These are phyloP conservation scores for Euclidia mi DNA, from an alignment of 2,888 invertebrate species.

Conservation along the genomic window DNA sequence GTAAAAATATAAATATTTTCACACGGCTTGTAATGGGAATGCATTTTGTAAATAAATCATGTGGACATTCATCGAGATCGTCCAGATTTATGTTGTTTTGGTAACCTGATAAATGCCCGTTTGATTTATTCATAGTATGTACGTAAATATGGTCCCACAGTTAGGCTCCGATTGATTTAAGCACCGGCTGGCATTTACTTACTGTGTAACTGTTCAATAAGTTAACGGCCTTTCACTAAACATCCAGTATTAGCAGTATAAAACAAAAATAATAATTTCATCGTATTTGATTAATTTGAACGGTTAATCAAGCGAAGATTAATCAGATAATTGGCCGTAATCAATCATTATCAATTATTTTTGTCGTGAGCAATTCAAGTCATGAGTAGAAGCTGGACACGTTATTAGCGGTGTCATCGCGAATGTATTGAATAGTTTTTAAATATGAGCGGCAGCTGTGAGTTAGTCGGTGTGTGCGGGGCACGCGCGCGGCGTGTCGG, in stretches of 20 bases:
- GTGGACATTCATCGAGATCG: conserved; percentile 37
- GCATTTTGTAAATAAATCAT: conserved; percentile 42
- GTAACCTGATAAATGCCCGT: conserved; percentile 32
- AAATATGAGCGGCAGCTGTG: conserved; percentile 60
- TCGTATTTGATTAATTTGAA: no score
- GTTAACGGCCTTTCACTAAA: conserved; percentile 29
- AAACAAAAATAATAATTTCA: background rate
- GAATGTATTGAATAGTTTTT: conserved; percentile 52
- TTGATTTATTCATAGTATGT: conserved; percentile 41
- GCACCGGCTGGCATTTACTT: conserved; percentile 35
- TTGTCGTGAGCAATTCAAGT: no score
- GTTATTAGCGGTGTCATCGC: conserved; percentile 8
- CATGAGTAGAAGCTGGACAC: background rate
- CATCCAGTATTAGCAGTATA: background rate
- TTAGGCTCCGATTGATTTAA: conserved; percentile 28
- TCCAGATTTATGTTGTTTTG: conserved; percentile 43
- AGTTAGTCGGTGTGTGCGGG: conserved; percentile 26
- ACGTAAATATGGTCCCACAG: conserved; percentile 36
- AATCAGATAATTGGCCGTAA: no score
- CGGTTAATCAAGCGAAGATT: no score
- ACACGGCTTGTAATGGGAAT: conserved; percentile 35
- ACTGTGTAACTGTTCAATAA: conserved; percentile 28
- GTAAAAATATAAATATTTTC: no score
- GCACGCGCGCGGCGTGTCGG: conserved; percentile 58
- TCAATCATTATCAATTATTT: no score